phyloP scores from a whole-genome alignment of 1,140 invertebrate genomes.

The Anastrepha obliqua region DNA sequence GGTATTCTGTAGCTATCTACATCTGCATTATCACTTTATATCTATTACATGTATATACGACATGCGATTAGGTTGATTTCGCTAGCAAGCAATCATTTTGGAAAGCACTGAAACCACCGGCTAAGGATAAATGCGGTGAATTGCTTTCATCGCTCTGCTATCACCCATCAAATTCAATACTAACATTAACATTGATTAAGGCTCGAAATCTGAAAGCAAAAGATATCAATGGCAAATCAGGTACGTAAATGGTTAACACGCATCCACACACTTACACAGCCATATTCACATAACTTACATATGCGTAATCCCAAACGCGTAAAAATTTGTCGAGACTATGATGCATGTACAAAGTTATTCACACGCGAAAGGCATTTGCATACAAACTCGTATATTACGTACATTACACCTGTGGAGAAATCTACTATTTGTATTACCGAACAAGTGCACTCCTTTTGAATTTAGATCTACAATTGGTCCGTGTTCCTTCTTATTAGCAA shows the following conservation, averaged over 20 bases:
- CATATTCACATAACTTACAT: neutral
- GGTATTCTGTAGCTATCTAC: neutral
- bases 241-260: conserved; percentile 76
- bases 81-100: conserved; percentile 93
- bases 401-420: no score
- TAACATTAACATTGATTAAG: conserved; percentile 91
- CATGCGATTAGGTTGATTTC: conserved; percentile 85
- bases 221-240: conserved; percentile 96
- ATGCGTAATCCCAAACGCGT: neutral
- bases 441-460: no score
- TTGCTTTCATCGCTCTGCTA: conserved; percentile 93
- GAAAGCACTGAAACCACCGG: conserved; percentile 93
- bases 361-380: no score
- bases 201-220: conserved; percentile 94
- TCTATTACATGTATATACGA: conserved; percentile 1
- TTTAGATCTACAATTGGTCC: no score
- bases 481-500: no score
- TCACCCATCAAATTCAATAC: conserved; percentile 91
- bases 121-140: conserved; percentile 94
- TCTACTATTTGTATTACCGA: no score
- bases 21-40: conserved; percentile 47
- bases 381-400: no score
- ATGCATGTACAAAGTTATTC: neutral
- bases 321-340: neutral
- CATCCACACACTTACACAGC: neutral